These are phyloP conservation scores for Orthosia cruda DNA, from an alignment of 2,888 invertebrate species.

Conservation along the genomic window DNA sequence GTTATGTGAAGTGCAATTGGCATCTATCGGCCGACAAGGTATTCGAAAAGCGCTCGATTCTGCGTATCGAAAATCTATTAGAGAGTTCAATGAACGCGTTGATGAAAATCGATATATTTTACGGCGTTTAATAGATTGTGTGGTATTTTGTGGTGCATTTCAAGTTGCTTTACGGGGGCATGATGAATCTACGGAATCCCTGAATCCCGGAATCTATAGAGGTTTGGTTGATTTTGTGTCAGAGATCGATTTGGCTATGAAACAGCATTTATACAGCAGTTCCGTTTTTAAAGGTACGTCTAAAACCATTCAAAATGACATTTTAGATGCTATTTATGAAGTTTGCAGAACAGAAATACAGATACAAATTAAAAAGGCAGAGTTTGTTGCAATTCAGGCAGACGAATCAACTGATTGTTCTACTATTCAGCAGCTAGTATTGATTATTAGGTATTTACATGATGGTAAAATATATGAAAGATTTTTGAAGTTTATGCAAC, in stretches of 20 bases:
- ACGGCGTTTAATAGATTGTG: not conserved
- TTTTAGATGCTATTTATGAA: not conserved
- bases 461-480: conserved; percentile 7
- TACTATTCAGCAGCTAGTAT: conserved; percentile 4
- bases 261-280: not conserved
- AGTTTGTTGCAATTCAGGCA: not conserved
- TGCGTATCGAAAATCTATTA: not conserved
- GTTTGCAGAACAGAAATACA: conserved; percentile 4
- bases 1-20: conserved; percentile 2
- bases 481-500: not conserved
- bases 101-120: not conserved
- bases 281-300: conserved; percentile 3
- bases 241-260: conserved; percentile 1
- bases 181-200: not conserved
- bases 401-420: conserved; percentile 5
- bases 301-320: not conserved
- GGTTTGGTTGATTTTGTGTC: not conserved
- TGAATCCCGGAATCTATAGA: not conserved
- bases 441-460: conserved; percentile 1
- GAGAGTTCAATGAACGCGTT: not conserved
- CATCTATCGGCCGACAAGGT: conserved; percentile 5
- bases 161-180: not conserved
- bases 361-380: conserved; percentile 1
- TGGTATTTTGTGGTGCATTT: conserved; percentile 1
- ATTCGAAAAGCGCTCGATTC: conserved; percentile 2